Evolutionary conservation across 1,140 invertebrate species (phyloP), one percentile per base, ranked within the genome.

Genomic region (Drosophila mauritiana): DNA sequence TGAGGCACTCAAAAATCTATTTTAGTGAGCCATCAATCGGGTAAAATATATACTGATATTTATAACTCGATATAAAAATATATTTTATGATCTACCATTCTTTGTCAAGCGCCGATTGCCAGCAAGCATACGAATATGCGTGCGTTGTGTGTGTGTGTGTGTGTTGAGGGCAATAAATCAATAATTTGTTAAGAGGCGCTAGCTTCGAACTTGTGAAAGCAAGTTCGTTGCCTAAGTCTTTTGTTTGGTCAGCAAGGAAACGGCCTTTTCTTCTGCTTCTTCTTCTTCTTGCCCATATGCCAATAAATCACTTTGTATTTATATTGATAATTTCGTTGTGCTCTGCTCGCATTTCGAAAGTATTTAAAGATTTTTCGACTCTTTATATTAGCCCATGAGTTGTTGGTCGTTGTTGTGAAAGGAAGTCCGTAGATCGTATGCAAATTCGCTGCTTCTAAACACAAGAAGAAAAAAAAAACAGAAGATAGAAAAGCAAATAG

Each of bases 151-250:
- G 53, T 45, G 34, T 61, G 52, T 45, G 40, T 45, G 36, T 36
- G 34, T 74, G 70, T 73, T 72, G 72, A 51, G 45, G 68, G 73
- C 77, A 54, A 83, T 88, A 88, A 88, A 84, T 88, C 76, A 88
- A 80, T 88, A 88, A 83, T 80, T 80, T 84, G 80, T 88, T 80
- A 77, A 80, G 53, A 69, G 74, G 72, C 84, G 80, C 83, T 75
- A 75, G 73, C 17, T 43, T 37, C 15, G 31, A 27, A 20, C 20
- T 84, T 80, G 85, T 89, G 84, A 89, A 90, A 90, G 86, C 86
- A 82, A 90, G 88, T 90, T 90, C 77, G 88, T 88, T 86, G 86
- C 77, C 88, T 76, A 86, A 90, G 88, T 90, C 88, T 83, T 90
- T 90, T 83, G 82, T 83, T 80, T 80, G 46, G 67, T 37, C 64